Base-by-base conservation (phyloP, 2,113 vertebrate genomes). In the Alethe castanea region DNA sequence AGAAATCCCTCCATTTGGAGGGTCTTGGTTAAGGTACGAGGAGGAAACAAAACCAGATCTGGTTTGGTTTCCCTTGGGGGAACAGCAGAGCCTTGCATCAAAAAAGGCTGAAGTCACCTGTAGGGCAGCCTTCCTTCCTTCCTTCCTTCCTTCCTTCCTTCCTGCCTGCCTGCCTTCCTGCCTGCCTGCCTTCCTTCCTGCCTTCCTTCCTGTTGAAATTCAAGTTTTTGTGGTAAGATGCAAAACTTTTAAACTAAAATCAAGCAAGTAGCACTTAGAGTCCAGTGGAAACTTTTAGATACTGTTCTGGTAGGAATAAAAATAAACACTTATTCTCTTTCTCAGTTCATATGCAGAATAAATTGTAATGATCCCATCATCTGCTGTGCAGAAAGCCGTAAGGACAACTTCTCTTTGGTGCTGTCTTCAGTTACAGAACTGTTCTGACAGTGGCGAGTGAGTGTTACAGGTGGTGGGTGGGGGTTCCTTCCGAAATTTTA, bases 401-500 rank as follows among this genome's bases (percentile, higher is more conserved):
- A 93, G 93, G 94, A 92, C 10, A 62, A 92, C 83, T 96, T 86
- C 92, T 90, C 92, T 80, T 69, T 6, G 77, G 93, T 83, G 93
- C 95, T 90, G 86, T 94, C 94, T 95, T 95, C 92, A 93, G 93
- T 96, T 97, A 90, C 92, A 92, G 96, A 96, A 92, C 92, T 94
- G 92, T 86, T 96, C 94, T 94, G 95, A 95, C 93, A 93, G 94
- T 94, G 95, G 90, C 92, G 94, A 97, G 94, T 93, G 93, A 96
- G 93, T 96, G 94, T 96, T 97, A 95, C 92, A 93, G 95, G 96
- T 96, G 96, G 96, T 95, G 93, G 93, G 95, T 96, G 94, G 90
- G 93, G 94, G 95, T 96, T 97, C 95, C 95, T 97, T 95, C 95
- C 95, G 92, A 96, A 96, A 95, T 93, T 96, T 96, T 97, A 96